Evolutionary conservation across 2,113 vertebrate species (phyloP).

Genomic region (Tachycineta bicolor): DNA sequence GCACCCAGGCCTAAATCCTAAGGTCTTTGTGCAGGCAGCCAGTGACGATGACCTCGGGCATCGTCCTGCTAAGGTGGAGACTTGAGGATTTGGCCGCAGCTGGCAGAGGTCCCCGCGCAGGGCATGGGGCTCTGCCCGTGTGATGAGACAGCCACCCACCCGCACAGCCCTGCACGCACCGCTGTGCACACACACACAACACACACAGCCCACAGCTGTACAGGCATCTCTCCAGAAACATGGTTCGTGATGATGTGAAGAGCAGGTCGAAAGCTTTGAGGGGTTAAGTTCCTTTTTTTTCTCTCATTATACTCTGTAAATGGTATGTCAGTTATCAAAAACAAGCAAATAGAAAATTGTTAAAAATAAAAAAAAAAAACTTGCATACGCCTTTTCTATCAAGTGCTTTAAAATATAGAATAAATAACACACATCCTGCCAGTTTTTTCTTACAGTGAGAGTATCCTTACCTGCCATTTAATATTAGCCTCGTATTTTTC

Average conservation of each 20-base stretch:
- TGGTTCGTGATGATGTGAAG: slow-evolving; percentile 74
- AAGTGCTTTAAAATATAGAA: slow-evolving; percentile 90
- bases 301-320: slow-evolving; percentile 82
- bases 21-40: not conserved
- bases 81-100: not conserved
- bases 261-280: slow-evolving; percentile 85
- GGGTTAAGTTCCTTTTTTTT: slow-evolving; percentile 81
- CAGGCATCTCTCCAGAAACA: slow-evolving; percentile 53
- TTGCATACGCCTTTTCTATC: slow-evolving; percentile 89
- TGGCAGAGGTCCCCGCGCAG: not conserved
- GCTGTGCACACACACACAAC: not conserved
- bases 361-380: slow-evolving; percentile 71
- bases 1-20: not conserved
- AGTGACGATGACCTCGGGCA: accelerated
- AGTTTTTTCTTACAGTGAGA: slow-evolving; percentile 89
- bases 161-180: not conserved
- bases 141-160: not conserved
- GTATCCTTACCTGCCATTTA: slow-evolving; percentile 89
- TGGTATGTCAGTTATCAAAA: slow-evolving; percentile 82
- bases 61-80: not conserved
- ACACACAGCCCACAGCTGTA: not conserved
- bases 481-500: slow-evolving; percentile 90
- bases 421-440: slow-evolving; percentile 88
- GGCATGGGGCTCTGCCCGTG: not conserved
- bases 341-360: slow-evolving; percentile 79